A percentile compares a stretch with the other conserved stretches of the same genome.
Evolutionary conservation across 2,888 invertebrate genomes (phyloP).

Genomic region (Drepanosiphum platanoidis): DNA sequence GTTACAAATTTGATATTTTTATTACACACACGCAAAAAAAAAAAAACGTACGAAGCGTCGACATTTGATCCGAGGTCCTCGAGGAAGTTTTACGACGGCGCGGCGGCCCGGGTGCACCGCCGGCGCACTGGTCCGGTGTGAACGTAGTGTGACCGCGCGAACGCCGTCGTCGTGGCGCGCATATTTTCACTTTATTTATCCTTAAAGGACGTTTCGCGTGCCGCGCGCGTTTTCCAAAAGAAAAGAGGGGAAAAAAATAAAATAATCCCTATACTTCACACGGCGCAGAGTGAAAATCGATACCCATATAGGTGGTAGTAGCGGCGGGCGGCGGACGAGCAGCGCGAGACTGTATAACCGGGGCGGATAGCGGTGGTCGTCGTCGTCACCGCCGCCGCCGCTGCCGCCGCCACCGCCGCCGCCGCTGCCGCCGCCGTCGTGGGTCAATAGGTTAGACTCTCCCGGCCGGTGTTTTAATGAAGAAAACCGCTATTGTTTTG

Average conservation of each 20-base stretch:
- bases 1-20: neutral
- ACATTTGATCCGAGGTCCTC: too few relatives aligned
- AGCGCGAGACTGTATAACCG: neutral
- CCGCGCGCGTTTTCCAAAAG: neutral
- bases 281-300: conserved; percentile 17
- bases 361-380: neutral
- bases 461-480: neutral
- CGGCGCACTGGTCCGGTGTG: too few relatives aligned
- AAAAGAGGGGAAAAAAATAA: neutral
- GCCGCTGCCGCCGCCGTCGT: neutral
- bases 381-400: too few relatives aligned
- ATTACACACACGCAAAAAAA: neutral
- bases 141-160: neutral
- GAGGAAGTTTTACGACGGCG: neutral
- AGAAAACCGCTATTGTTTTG: neutral
- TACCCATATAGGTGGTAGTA: neutral
- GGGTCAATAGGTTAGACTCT: neutral
- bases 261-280: conserved; percentile 17
- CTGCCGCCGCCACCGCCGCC: too few relatives aligned
- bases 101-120: neutral
- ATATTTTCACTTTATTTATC: neutral
- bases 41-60: too few relatives aligned
- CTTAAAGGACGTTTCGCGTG: neutral
- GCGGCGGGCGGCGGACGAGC: neutral
- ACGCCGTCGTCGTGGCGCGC: neutral